Conservation (phyloP, 2,888 invertebrate species). For the Heliconius erato region DNA sequence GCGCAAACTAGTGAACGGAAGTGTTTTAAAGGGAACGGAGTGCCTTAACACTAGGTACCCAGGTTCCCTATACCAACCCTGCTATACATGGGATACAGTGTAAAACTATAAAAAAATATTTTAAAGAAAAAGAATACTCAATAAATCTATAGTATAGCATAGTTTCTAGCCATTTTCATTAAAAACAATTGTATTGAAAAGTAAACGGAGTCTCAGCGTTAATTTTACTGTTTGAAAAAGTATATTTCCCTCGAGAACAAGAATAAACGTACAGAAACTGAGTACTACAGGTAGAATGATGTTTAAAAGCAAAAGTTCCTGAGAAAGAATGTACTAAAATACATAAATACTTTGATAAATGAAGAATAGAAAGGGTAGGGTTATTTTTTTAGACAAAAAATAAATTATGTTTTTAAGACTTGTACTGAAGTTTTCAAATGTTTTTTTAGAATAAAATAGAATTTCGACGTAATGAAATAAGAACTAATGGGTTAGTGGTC, state of each 20-base stretch:
- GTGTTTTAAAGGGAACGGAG: too few relatives aligned
- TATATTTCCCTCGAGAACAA: conserved; percentile 27
- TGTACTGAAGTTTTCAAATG: not conserved
- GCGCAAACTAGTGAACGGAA: too few relatives aligned
- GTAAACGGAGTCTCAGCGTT: conserved; percentile 12
- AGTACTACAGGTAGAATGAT: conserved; percentile 3
- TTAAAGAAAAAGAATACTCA: too few relatives aligned
- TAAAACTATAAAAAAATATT: not conserved
- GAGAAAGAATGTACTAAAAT: not conserved
- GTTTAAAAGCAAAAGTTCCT: not conserved
- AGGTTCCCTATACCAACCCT: too few relatives aligned
- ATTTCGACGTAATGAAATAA: not conserved
- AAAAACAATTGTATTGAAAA: conserved; percentile 21
- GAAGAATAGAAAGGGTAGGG: not conserved
- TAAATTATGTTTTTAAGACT: not conserved
- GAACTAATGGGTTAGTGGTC: not conserved
- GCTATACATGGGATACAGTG: too few relatives aligned
- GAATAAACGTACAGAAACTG: not conserved
- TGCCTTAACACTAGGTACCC: too few relatives aligned
- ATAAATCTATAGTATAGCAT: not conserved
- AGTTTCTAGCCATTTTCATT: conserved; percentile 2
- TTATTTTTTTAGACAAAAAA: too few relatives aligned
- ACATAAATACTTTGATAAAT: not conserved
- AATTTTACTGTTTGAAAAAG: conserved; percentile 30
- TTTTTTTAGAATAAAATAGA: not conserved